Base-by-base conservation (phyloP, 2,888 invertebrate genomes). In the Eupithecia subumbrata region DNA sequence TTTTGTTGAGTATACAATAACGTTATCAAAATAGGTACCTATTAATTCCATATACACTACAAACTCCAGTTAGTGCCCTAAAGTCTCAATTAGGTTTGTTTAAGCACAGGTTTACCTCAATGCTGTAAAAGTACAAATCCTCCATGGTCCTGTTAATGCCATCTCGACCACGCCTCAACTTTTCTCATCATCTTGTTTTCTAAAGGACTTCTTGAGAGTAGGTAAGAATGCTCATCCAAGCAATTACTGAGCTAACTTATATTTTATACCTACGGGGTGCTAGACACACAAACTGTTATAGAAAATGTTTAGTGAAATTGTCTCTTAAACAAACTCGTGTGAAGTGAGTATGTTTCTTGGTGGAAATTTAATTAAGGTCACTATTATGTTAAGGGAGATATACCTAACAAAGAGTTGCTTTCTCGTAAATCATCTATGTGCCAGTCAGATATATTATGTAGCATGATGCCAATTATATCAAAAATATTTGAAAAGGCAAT, bases 141-240 rank as follows among this genome's bases (percentile, higher is more conserved):
- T 60, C 60, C 56, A 22, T 22, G 56, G 9, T 52, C n/a, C 12
- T 56, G 11, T 56, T 56, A 25, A 22, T 25, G 12, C 25, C 25
- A 60, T 22, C 52, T 56, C 52, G 52, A 56, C 22, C 40, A 22
- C 43, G 11, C 43, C 43, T 25, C 69, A 75, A 73, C 73, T 71
- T 78, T 75, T 78, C 75, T 69, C 75, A 78, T 75, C 72, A 77
- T 67, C 66, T 71, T 78, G 56, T 71, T 78, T 72, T 66, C 77
- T 56, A 69, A 71, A 75, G 64, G 69, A 71, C 77, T 73, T 48
- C 72, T 69, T 43, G 43, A 68, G 34, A 16, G 68, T 14, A 43
- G 22, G 14, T 68, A 43, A 67, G 64, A 70, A 76, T 73, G 45
- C 71, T 76, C 76, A 76, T 43, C 70, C 52, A 69, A 63, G 69